A percentile compares a stretch with the other conserved stretches of the same genome.
These are phyloP conservation scores for Amphiprion percula DNA, from an alignment of 2,113 vertebrate genomes.

Conservation along the genomic window DNA sequence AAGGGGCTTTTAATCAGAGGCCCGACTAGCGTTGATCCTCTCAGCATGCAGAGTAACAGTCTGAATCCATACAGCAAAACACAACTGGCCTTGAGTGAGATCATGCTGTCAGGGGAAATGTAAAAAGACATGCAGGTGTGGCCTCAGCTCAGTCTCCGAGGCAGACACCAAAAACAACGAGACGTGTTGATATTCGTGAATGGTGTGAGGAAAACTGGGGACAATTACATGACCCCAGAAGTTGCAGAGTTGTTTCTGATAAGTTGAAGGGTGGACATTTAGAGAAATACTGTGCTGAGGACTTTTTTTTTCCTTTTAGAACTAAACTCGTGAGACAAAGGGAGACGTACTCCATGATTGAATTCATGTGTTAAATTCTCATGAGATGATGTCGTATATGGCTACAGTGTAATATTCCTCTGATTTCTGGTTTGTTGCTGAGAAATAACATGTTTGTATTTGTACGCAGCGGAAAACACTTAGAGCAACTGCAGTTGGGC, in stretches of 20 bases:
- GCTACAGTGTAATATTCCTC: slow-evolving; percentile 6
- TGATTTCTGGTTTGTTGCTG: slow-evolving; percentile 22
- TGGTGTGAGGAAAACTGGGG: slow-evolving; percentile 61
- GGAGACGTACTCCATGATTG: slow-evolving; percentile 17
- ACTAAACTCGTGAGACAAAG: slow-evolving; percentile 3
- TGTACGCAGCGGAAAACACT: background rate
- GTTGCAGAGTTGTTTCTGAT: slow-evolving; percentile 30
- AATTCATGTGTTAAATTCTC: slow-evolving; percentile 30
- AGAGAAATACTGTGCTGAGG: background rate
- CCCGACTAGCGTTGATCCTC: slow-evolving; percentile 13
- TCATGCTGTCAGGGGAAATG: slow-evolving; percentile 78
- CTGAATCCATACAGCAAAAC: slow-evolving; percentile 68
- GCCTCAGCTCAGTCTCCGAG: slow-evolving; percentile 56
- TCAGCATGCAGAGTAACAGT: slow-evolving; percentile 50
- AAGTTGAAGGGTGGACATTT: background rate
- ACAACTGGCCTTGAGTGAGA: slow-evolving; percentile 75
- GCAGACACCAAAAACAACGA: slow-evolving; percentile 63
- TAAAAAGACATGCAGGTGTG: slow-evolving; percentile 80
- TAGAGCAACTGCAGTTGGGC: slow-evolving; percentile 16
- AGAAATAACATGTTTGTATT: slow-evolving; percentile 24
- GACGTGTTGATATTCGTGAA: slow-evolving; percentile 51
- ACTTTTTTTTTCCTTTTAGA: slow-evolving; percentile 10
- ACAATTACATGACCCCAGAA: slow-evolving; percentile 46
- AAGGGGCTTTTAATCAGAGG: slow-evolving; percentile 45
- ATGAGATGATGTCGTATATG: slow-evolving; percentile 10